Conservation (phyloP, 92 coral and sea anemone genomes). For the Scolanthus callimorphus region DNA sequence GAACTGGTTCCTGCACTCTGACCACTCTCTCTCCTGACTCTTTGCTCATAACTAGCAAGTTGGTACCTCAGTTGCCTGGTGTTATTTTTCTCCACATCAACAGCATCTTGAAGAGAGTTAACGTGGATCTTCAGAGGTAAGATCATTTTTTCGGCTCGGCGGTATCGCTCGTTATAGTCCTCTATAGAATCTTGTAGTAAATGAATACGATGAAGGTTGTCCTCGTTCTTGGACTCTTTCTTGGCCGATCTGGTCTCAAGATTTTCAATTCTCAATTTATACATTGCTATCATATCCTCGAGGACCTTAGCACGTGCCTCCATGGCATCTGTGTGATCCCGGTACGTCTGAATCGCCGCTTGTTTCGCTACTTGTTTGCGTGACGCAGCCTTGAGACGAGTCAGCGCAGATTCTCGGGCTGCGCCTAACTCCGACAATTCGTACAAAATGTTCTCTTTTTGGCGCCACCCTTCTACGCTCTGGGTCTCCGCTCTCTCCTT, state of each 20-base stretch:
- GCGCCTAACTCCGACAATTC: slow-evolving; percentile 63
- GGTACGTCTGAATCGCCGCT: slow-evolving; percentile 50
- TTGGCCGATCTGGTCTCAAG: slow-evolving; percentile 17
- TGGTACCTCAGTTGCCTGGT: slow-evolving; percentile 34
- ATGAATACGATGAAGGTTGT: slow-evolving; percentile 40
- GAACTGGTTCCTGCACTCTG: neutral
- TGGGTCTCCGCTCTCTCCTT: slow-evolving; percentile 46
- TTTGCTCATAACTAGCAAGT: slow-evolving; percentile 43
- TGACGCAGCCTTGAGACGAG: slow-evolving; percentile 44
- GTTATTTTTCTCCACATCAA: slow-evolving; percentile 35
- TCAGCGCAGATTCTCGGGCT: slow-evolving; percentile 52
- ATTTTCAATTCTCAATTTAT: slow-evolving; percentile 52
- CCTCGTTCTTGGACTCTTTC: slow-evolving; percentile 24
- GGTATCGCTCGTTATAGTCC: slow-evolving; percentile 39
- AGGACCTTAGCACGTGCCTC: slow-evolving; percentile 49
- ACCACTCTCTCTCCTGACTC: slow-evolving; percentile 1
- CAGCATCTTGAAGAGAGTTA: slow-evolving; percentile 59
- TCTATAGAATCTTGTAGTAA: slow-evolving; percentile 51
- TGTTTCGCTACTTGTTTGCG: slow-evolving; percentile 32
- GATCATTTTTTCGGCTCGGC: slow-evolving; percentile 60
- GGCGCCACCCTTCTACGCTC: slow-evolving; percentile 44
- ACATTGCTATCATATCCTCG: slow-evolving; percentile 60
- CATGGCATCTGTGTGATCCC: slow-evolving; percentile 52
- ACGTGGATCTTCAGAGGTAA: slow-evolving; percentile 66
- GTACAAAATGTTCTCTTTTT: slow-evolving; percentile 40